Conservation (phyloP, 2,797 vertebrate species). For the Enteromius argenteus region DNA sequence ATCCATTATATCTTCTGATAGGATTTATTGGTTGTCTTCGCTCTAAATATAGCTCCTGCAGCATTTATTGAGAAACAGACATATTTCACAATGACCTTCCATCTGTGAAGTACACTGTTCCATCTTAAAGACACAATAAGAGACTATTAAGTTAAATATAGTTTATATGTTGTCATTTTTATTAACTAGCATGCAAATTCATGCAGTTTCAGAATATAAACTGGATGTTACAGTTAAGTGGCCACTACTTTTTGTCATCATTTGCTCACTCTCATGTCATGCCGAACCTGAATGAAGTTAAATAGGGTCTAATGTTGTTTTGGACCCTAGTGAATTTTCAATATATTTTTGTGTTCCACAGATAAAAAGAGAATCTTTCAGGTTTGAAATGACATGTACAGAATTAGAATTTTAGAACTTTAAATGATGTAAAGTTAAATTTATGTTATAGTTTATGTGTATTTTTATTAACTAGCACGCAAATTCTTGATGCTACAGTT, state of each 20-base stretch:
- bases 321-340: neutral
- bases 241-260: neutral
- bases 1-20: constrained; percentile 66
- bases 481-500: neutral
- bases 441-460: neutral
- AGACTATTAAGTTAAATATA: neutral
- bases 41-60: constrained; percentile 72
- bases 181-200: neutral
- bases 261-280: neutral
- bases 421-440: neutral
- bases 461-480: neutral
- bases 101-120: constrained; percentile 26
- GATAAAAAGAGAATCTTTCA: neutral
- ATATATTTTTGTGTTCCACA: neutral
- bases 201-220: neutral
- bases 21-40: constrained; percentile 74
- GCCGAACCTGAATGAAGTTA: neutral
- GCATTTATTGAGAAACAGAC: constrained; percentile 46
- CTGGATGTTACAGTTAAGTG: neutral
- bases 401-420: neutral
- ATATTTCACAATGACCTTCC: constrained; percentile 53
- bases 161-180: neutral
- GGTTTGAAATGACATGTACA: neutral
- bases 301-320: constrained; percentile 1
- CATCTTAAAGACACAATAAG: constrained; percentile 13